These are phyloP conservation scores for Danio aesculapii DNA, from an alignment of 2,797 vertebrate genomes.

Conservation along the genomic window DNA sequence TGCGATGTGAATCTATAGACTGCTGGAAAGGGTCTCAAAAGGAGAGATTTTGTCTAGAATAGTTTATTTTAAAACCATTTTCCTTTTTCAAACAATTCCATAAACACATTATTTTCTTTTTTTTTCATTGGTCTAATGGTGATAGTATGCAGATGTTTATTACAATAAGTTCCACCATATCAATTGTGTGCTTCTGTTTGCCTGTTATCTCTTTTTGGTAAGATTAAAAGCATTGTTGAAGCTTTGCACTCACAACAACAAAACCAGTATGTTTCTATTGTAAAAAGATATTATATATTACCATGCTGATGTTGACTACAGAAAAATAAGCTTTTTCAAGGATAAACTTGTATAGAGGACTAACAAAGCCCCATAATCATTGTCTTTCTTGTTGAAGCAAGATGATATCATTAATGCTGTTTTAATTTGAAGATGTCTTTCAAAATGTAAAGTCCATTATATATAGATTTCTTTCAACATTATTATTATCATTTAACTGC, in stretches of 20 bases:
- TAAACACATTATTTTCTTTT: background rate
- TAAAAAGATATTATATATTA: background rate
- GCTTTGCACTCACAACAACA: background rate
- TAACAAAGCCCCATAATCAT: background rate
- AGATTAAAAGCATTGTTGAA: background rate
- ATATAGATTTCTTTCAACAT: background rate
- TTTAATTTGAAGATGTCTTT: background rate
- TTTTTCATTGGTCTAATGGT: background rate
- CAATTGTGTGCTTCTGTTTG: background rate
- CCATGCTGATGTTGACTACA: background rate
- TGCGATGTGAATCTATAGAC: background rate
- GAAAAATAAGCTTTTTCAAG: background rate
- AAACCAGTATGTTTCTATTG: background rate
- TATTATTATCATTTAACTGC: background rate
- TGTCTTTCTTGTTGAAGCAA: background rate
- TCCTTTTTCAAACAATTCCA: background rate
- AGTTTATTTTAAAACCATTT: background rate
- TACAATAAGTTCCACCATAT: too few relatives aligned
- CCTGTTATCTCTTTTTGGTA: background rate
- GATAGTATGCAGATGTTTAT: background rate
- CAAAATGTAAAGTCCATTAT: background rate
- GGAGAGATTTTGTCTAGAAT: background rate
- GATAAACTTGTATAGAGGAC: background rate
- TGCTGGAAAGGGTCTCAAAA: background rate
- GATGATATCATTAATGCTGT: background rate